Evolutionary conservation across 2,888 invertebrate species (phyloP).

Genomic region (Xanthorhoe spadicearia): DNA sequence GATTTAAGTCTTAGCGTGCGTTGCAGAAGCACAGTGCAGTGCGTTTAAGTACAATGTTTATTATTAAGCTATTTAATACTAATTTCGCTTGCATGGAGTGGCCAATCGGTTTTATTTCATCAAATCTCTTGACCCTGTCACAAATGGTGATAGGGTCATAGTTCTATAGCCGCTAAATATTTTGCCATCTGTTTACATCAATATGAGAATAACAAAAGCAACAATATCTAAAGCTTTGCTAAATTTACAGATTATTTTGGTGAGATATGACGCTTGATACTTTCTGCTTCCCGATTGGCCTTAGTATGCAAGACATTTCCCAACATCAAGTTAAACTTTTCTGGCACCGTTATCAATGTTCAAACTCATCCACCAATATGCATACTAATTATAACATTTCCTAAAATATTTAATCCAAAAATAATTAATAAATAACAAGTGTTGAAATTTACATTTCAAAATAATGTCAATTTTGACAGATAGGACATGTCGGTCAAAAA

Average conservation of each 20-base stretch:
- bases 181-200: no score
- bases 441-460: slow-evolving; percentile 10
- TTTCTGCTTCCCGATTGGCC: background rate
- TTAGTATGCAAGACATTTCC: slow-evolving; percentile 20
- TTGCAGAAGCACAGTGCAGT: slow-evolving; percentile 74
- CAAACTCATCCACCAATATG: slow-evolving; percentile 26
- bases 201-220: no score
- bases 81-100: slow-evolving; percentile 22
- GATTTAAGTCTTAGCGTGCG: slow-evolving; percentile 58
- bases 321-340: slow-evolving; percentile 33
- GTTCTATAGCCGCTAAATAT: no score
- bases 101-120: background rate
- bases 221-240: no score
- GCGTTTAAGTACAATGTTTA: slow-evolving; percentile 67
- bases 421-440: slow-evolving; percentile 42
- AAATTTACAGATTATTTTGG: no score
- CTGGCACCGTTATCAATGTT: slow-evolving; percentile 44
- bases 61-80: slow-evolving; percentile 45
- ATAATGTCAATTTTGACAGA: background rate
- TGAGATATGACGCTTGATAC: background rate
- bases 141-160: no score
- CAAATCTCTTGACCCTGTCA: background rate
- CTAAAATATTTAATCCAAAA: slow-evolving; percentile 38
- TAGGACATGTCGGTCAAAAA: no score
- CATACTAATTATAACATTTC: slow-evolving; percentile 27